These are phyloP conservation scores for Microtus pennsylvanicus DNA, from an alignment of 2,113 vertebrate genomes.

Conservation along the genomic window DNA sequence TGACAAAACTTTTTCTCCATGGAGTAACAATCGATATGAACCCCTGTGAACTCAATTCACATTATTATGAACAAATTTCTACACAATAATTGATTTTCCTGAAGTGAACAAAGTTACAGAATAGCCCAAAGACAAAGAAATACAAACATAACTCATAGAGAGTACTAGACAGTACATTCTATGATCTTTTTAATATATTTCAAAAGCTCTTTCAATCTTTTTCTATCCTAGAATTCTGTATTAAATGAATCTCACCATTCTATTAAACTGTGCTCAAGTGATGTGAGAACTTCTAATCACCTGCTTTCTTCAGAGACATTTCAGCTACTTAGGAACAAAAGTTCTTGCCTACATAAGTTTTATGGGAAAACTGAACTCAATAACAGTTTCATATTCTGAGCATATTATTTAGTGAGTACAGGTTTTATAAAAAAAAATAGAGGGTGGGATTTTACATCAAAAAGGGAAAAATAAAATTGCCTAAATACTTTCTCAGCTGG, in stretches of 20 bases:
- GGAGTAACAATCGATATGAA: background rate
- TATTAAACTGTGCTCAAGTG: background rate
- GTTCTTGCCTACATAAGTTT: background rate
- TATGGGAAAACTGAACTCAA: background rate
- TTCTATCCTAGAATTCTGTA: background rate
- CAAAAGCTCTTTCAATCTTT: background rate
- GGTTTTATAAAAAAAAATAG: background rate
- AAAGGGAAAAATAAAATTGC: background rate
- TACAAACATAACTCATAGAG: background rate
- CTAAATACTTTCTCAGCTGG: background rate
- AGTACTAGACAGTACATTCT: background rate
- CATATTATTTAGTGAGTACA: background rate
- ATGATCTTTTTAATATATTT: background rate
- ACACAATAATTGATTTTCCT: background rate
- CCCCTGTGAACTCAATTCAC: background rate
- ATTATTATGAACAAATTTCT: background rate
- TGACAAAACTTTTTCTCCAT: background rate
- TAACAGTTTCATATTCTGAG: background rate
- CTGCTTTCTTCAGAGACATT: slow-evolving; percentile 10
- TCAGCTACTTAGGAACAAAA: slow-evolving; percentile 4
- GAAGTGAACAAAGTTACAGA: background rate
- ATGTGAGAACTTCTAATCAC: background rate
- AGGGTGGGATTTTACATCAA: background rate
- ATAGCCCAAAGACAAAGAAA: background rate
- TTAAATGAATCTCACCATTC: background rate